Evolutionary conservation across 2,113 vertebrate species (phyloP), one percentile per base, ranked within the genome.

Genomic region (Oncorhynchus keta): DNA sequence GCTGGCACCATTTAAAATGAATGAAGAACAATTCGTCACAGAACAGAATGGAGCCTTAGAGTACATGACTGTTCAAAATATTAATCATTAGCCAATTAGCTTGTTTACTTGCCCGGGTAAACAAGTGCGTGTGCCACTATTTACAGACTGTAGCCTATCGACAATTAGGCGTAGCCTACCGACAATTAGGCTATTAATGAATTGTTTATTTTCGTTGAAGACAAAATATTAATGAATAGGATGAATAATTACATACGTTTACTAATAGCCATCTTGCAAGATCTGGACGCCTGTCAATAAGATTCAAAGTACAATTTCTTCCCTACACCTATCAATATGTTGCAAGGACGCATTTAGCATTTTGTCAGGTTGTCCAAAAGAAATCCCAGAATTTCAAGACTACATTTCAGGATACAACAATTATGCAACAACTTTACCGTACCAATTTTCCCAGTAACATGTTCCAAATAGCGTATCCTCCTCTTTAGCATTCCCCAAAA

Each of bases 361-460:
- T 67, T 48, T 55, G 30, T 57, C 30, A 18, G 18, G 39, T 70
- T 51, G 18, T 55, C 51, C 16, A 55, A 55, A 55, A 18, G 12
- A 55, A 16, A 18, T 55, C 51, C 51, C 4, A 55, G 39, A 55
- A 55, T 55, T 55, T 16, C 12, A 55, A 55, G 3, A 18, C 12
- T 55, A 55, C 51, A 55, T 55, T 55, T 55, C 16, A 14, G 7
- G 20, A 30, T 62, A 71, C 51, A 22, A 12, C 48, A 70, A 1
- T 8, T 57, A 73, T 1, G 72, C 14, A 22, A 68, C 32, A 11
- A 74, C 90, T 86, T 91, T 89, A 93, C 88, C 89, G 89, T 92
- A 92, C 91, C 92, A 91, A 77, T 84, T 81, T 87, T 71, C 48
- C 85, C 70, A 82, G 82, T 11, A 76, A 81, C 92, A 93, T 93